Evolutionary conservation across 1,140 invertebrate species (phyloP).

Genomic region (Gryon sp.): DNA sequence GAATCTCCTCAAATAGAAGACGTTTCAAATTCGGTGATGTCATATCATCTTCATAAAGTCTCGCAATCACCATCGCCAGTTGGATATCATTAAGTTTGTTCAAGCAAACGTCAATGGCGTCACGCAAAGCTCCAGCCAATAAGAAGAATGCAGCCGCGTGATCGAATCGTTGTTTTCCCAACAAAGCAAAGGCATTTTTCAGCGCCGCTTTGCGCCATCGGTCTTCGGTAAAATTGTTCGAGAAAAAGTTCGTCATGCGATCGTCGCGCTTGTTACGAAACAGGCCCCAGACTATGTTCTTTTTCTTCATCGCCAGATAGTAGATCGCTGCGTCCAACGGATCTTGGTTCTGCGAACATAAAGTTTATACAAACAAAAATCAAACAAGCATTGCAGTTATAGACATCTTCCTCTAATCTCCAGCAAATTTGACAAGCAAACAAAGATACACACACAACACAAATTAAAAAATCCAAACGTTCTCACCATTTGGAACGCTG

Average conservation of each 20-base stretch:
- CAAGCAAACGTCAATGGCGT: slow-evolving; percentile 96
- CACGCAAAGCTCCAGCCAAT: slow-evolving; percentile 93
- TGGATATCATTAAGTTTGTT: slow-evolving; percentile 97
- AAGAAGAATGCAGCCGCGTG: slow-evolving; percentile 97
- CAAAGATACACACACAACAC: too few species aligned
- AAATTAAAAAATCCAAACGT: slow-evolving; percentile 1
- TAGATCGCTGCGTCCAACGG: slow-evolving; percentile 98
- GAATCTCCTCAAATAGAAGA: slow-evolving; percentile 88
- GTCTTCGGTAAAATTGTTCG: slow-evolving; percentile 95
- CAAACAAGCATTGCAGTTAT: too few species aligned
- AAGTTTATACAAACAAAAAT: too few species aligned
- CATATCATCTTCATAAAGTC: slow-evolving; percentile 92
- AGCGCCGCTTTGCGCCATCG: slow-evolving; percentile 97
- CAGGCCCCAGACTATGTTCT: slow-evolving; percentile 96
- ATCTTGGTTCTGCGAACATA: slow-evolving; percentile 82
- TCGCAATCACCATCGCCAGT: slow-evolving; percentile 95
- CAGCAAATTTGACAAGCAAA: too few species aligned
- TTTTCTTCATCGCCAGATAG: slow-evolving; percentile 99
- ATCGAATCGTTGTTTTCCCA: slow-evolving; percentile 97
- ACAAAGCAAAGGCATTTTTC: slow-evolving; percentile 97
- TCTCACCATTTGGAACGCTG: slow-evolving; percentile 87
- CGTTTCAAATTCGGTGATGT: slow-evolving; percentile 86
- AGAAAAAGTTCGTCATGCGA: slow-evolving; percentile 96
- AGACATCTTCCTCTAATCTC: too few species aligned
- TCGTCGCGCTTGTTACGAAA: slow-evolving; percentile 93